phyloP scores from a whole-genome alignment of 2,888 invertebrate genomes.

The Lepidochitona cinerea region DNA sequence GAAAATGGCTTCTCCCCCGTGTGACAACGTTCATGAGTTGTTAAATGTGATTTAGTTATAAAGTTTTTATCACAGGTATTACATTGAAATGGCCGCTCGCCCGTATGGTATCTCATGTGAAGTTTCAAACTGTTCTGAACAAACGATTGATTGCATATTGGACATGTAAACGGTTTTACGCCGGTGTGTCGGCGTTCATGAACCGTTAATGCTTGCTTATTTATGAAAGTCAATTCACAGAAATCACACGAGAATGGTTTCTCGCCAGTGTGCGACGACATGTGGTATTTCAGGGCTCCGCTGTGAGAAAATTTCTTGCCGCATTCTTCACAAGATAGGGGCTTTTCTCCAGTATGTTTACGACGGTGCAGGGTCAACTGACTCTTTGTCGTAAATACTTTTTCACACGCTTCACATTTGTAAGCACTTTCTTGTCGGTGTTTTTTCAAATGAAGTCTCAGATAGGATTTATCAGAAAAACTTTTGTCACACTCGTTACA shows the following conservation, averaged over 20 bases:
- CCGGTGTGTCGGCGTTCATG: slow-evolving; percentile 13
- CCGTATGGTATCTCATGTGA: slow-evolving; percentile 34
- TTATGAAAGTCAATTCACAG: slow-evolving; percentile 11
- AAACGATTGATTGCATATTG: slow-evolving; percentile 32
- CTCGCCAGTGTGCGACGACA: slow-evolving; percentile 33
- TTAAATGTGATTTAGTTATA: slow-evolving; percentile 25
- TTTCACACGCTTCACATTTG: slow-evolving; percentile 34
- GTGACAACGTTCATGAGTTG: slow-evolving; percentile 28
- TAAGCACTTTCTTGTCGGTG: slow-evolving; percentile 36
- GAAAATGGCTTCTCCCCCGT: slow-evolving; percentile 25
- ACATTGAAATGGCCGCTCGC: slow-evolving; percentile 37
- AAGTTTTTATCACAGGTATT: slow-evolving; percentile 36
- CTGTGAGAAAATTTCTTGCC: slow-evolving; percentile 40
- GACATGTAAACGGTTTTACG: slow-evolving; percentile 22
- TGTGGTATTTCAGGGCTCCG: slow-evolving; percentile 38
- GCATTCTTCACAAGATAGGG: slow-evolving; percentile 37
- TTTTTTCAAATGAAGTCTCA: slow-evolving; percentile 27
- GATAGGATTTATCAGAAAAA: not conserved
- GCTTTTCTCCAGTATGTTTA: slow-evolving; percentile 41
- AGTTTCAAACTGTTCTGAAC: slow-evolving; percentile 31
- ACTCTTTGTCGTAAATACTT: slow-evolving; percentile 35
- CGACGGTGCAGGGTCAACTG: slow-evolving; percentile 34
- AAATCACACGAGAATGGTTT: slow-evolving; percentile 34
- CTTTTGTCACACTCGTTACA: not conserved
- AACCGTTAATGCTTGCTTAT: not conserved